These are phyloP conservation scores for Leptinotarsa defecta DNA, from an alignment of 1,140 invertebrate species.

Conservation along the genomic window DNA sequence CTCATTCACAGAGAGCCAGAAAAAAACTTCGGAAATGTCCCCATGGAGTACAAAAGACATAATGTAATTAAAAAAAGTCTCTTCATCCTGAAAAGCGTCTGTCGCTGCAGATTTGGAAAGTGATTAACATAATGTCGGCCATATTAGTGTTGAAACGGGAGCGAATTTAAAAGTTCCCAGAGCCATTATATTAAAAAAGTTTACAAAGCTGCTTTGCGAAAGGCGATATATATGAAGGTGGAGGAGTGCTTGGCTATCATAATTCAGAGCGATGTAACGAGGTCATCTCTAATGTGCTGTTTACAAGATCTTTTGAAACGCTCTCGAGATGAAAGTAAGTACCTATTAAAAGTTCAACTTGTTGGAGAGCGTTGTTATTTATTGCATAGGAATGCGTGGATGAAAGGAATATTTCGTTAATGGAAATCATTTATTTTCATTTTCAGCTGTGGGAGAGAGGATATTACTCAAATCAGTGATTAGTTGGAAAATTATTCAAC, in stretches of 20 bases:
- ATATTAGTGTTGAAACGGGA: neutral
- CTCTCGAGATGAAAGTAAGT: neutral
- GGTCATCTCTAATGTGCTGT: neutral
- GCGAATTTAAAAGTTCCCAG: neutral
- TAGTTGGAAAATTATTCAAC: too few relatives aligned
- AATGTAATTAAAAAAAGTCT: neutral
- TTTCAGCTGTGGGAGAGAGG: neutral
- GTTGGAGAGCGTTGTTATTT: neutral
- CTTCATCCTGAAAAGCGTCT: neutral
- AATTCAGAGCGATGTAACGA: neutral
- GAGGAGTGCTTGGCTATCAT: neutral
- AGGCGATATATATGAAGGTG: neutral
- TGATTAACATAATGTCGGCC: slow-evolving; percentile 5
- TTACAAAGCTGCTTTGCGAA: slow-evolving; percentile 2
- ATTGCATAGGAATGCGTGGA: too few relatives aligned
- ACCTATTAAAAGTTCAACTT: slow-evolving; percentile 7
- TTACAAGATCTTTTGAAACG: neutral
- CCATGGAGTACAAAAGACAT: neutral
- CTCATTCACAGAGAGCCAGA: too few relatives aligned
- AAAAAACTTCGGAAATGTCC: too few relatives aligned
- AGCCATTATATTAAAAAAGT: neutral
- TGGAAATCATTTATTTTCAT: neutral
- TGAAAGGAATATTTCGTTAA: too few relatives aligned
- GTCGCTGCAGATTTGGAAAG: neutral
- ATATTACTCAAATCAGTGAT: too few relatives aligned